A percentile compares a stretch with the other conserved stretches of the same genome.
phyloP scores from a whole-genome alignment of 2,113 vertebrate genomes.

The Aramus guarauna region DNA sequence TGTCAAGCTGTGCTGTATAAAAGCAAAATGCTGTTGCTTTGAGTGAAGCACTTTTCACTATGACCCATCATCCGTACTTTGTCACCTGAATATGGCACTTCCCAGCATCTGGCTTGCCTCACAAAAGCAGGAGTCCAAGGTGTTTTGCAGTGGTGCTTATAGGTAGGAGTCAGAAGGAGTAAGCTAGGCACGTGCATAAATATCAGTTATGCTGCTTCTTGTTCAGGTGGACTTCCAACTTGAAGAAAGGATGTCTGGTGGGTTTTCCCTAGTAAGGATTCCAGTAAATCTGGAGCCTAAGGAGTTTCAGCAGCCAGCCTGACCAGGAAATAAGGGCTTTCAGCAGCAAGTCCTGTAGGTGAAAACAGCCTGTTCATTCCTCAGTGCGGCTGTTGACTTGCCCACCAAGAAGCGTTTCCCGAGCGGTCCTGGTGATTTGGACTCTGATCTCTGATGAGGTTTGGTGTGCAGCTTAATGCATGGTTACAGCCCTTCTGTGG shows the following conservation, averaged over 20 bases:
- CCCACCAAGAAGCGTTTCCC: not conserved
- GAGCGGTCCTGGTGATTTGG: not conserved
- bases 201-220: not conserved
- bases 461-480: not conserved
- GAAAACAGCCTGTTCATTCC: not conserved
- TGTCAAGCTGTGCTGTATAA: not conserved
- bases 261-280: not conserved
- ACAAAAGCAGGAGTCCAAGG: not conserved
- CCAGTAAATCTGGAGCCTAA: not conserved
- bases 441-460: not conserved
- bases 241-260: not conserved
- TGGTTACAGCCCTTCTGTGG: not conserved
- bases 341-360: not conserved
- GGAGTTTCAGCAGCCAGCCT: not conserved
- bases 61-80: not conserved
- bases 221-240: not conserved
- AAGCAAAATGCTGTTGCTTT: not conserved
- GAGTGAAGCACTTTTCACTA: not conserved
- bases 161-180: not conserved
- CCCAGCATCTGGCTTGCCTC: not conserved
- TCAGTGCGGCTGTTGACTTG: not conserved
- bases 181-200: accelerated
- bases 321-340: not conserved
- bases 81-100: not conserved
- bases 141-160: not conserved